Conservation (phyloP, 2,113 vertebrate genomes). For the Microcebus ravelobensis region DNA sequence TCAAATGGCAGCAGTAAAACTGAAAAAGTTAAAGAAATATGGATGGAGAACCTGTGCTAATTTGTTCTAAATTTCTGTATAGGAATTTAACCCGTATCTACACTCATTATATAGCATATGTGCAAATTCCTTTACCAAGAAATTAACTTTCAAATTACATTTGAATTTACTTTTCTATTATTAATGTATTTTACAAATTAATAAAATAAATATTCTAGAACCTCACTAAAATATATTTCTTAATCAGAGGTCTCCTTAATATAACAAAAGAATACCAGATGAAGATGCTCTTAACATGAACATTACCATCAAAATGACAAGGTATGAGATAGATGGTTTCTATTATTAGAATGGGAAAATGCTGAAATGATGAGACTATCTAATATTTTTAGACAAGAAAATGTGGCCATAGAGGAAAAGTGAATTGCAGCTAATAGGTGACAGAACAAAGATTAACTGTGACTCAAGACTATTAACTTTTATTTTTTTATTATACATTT, state of each 20-base stretch:
- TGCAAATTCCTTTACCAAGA: background rate
- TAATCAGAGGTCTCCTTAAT: background rate
- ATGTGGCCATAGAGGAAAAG: background rate
- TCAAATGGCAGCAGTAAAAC: background rate
- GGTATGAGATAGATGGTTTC: background rate
- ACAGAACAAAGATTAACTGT: conserved; percentile 50
- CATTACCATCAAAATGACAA: background rate
- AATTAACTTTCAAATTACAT: background rate
- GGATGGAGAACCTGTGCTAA: background rate
- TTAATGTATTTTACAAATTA: background rate
- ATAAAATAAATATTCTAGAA: background rate
- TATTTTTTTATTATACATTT: conserved; percentile 41
- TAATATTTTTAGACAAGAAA: conserved; percentile 19
- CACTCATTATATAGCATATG: background rate
- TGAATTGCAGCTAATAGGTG: background rate
- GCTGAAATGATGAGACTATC: background rate
- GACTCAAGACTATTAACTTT: conserved; percentile 43
- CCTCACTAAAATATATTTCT: background rate
- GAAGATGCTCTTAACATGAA: background rate
- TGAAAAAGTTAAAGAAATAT: background rate
- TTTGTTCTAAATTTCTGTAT: background rate
- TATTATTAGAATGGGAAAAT: conserved; percentile 33
- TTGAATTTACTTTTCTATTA: background rate
- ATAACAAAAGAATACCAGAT: background rate
- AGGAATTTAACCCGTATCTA: background rate